These are phyloP conservation scores for Campopleginae sp. DNA, from an alignment of 2,888 invertebrate species.

Conservation along the genomic window DNA sequence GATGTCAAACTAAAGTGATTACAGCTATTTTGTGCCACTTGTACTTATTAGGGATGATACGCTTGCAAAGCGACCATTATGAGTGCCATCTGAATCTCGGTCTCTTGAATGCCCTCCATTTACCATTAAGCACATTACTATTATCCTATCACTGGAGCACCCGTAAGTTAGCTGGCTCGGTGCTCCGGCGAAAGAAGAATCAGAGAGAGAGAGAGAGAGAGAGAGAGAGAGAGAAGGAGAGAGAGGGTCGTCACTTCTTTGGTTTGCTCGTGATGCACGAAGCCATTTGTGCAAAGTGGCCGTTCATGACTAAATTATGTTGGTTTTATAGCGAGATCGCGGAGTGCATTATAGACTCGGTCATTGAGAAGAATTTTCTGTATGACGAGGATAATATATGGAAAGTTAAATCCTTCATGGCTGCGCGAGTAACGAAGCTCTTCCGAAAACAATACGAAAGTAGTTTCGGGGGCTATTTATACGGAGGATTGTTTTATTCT, in stretches of 20 bases:
- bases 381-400: background rate
- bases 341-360: slow-evolving; percentile 72
- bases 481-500: background rate
- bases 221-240: slow-evolving; percentile 14
- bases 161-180: slow-evolving; percentile 71
- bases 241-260: slow-evolving; percentile 60
- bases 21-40: slow-evolving; percentile 84
- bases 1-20: slow-evolving; percentile 77
- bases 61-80: slow-evolving; percentile 82
- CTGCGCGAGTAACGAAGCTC: background rate
- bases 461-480: background rate
- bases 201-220: slow-evolving; percentile 13
- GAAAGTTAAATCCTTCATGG: background rate
- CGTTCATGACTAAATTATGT: slow-evolving; percentile 84
- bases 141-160: slow-evolving; percentile 83
- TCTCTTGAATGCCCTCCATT: slow-evolving; percentile 83
- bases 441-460: background rate
- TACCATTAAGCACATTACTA: slow-evolving; percentile 84
- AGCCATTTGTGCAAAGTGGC: slow-evolving; percentile 84
- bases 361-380: slow-evolving; percentile 35
- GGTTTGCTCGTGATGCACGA: slow-evolving; percentile 79
- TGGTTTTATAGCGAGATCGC: slow-evolving; percentile 80
- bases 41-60: slow-evolving; percentile 84
- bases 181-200: slow-evolving; percentile 44
- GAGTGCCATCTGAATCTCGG: slow-evolving; percentile 83